Base-by-base conservation (phyloP, 2,888 invertebrate genomes). In the Athrips mouffetella region DNA sequence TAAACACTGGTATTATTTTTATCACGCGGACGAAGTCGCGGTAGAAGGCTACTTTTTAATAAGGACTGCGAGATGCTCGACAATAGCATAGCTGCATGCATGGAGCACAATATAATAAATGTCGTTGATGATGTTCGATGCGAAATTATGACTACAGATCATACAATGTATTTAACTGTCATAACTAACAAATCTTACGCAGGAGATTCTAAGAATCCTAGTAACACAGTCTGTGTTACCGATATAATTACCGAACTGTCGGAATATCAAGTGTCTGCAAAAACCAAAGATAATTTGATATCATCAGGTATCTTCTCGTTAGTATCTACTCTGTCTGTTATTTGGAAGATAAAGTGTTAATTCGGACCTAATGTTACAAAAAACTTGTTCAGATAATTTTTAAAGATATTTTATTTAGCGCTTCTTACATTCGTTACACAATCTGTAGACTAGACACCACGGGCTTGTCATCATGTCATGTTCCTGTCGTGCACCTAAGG, bases 381-480 rank as follows among this genome's bases (percentile, higher is more conserved):
- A n/a, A 3, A 3, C n/a, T 11, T 30, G 10, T 2, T 30, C 2
- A 11, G 11, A 30, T 2, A 30, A 30, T 5, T 5, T 3, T 33
- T 33, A 15, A 7, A 16, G 13, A 5, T 33, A 3, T 33, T 16
- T 15, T 33, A 20, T 37, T 40, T 40, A 10, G 40, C 10, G 27
- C 27, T 6, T 20, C 18, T 16, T 47, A 47, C 59, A 58, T 61
- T 48, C 48, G 59, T 62, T 60, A 61, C 57, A 52, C 45, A 53
- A 52, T 18, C 20, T 8, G 35, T 25, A 10, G 46, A 51, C 49
- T 46, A 50, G 47, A 60, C 55, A 55, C 54, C 51, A 62, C 61
- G 69, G n/a, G n/a, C n/a, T n/a, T n/a, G n/a, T 73, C 76, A 75
- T 71, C 55, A 65, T 67, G 67, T 76, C 74, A 70, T 58, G 62